phyloP scores from a whole-genome alignment of 2,113 vertebrate genomes.

The Athene cunicularia region DNA sequence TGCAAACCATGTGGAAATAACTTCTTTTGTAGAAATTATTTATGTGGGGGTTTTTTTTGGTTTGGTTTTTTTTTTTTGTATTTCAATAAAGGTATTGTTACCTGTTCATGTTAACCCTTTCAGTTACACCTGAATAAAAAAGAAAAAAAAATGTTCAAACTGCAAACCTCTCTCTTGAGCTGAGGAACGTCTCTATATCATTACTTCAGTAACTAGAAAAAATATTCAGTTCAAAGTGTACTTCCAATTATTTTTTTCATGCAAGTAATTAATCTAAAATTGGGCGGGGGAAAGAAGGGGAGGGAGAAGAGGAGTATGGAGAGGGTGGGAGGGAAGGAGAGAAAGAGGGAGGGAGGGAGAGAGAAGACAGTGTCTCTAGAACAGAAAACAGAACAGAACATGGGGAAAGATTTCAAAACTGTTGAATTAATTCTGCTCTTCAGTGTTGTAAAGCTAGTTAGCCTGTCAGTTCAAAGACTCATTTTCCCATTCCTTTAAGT shows the following conservation, averaged over 20 bases:
- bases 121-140: not conserved
- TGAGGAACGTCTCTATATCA: not conserved
- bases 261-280: not conserved
- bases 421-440: slow-evolving; percentile 30
- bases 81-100: not conserved
- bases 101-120: slow-evolving; percentile 13
- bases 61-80: not conserved
- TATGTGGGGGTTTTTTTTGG: not conserved
- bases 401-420: not conserved
- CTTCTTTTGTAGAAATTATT: slow-evolving; percentile 45
- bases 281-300: fast-evolving
- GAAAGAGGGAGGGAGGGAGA: not conserved
- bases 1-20: slow-evolving; percentile 63
- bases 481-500: not conserved
- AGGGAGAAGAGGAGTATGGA: not conserved
- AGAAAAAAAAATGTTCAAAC: not conserved
- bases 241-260: not conserved
- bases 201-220: not conserved
- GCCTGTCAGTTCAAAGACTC: slow-evolving; percentile 43
- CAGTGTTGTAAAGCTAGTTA: slow-evolving; percentile 10
- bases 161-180: not conserved
- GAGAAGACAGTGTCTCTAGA: not conserved
- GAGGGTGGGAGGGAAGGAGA: not conserved
- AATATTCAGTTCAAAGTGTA: not conserved
- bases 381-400: not conserved